Base-by-base conservation (phyloP, 2,113 vertebrate species). In the Solea solea region DNA sequence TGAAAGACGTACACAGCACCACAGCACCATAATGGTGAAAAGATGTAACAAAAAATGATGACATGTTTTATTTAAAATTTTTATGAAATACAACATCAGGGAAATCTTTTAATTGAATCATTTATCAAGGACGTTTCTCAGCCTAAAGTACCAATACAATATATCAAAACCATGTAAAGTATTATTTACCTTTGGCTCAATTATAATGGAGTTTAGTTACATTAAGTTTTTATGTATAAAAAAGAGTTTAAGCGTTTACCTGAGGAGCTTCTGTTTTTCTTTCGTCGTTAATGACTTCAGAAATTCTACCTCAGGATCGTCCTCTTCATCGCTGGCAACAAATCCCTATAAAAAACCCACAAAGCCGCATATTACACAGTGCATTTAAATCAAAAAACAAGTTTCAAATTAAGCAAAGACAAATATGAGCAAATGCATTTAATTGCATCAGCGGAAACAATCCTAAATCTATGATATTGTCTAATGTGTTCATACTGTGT, bases 231-330 rank as follows among this genome's bases (percentile, higher is more conserved):
- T 2, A 21, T 42, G 0, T 10, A 49, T 12, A 64, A 3, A 52
- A n/a, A n/a, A 52, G n/a, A n/a, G 7, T 34, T 13, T 27, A 0
- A 1, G 16, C 12, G 54, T 74, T 68, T 92, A 99, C 97, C 97
- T 95, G 83, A 99, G 93, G 40, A 99, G 95, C 77, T 99, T 99
- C 90, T 97, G 96, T 75, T 99, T 98, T 78, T 99, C 95, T 78
- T 97, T 99, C 46, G 96, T 98, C 11, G 96, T 93, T 60, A 99
- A 88, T 8, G 98, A 98, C 87, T 98, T 99, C 80, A 99, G 92
- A 93, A 99, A 99, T 84, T 98, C 96, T 34, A 99, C 95, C 91
- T 99, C 98, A 34, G 97, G 97, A 88, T 99, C 97, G 1, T 97
- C 96, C 62, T 98, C 98, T 74, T 95, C 96, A 34, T 99, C 97